phyloP scores from a whole-genome alignment of 2,113 vertebrate species.

The Thryonomys swinderianus region DNA sequence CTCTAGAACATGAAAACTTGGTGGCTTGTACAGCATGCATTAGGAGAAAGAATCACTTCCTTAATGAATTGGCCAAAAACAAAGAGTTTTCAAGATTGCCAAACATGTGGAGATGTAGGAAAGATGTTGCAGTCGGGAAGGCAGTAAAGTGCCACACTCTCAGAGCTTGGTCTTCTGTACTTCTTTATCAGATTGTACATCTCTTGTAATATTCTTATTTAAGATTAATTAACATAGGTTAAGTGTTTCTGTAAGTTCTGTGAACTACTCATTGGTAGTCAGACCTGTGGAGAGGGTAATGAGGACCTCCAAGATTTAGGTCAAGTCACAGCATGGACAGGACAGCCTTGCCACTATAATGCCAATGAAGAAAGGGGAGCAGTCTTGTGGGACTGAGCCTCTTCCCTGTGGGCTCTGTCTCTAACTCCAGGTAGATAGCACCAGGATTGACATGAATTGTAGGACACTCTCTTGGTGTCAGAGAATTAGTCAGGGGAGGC shows the following conservation, averaged over 20 bases:
- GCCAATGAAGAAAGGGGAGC: neutral
- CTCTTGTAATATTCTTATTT: neutral
- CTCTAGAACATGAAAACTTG: neutral
- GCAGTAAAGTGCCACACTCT: too few relatives aligned
- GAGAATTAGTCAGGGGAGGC: neutral
- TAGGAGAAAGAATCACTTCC: neutral
- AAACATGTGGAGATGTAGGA: neutral
- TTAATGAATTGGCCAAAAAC: neutral
- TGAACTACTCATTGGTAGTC: neutral
- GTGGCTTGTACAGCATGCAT: neutral
- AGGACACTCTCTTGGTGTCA: neutral
- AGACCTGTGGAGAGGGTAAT: too few relatives aligned
- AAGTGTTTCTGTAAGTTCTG: neutral
- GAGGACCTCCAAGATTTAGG: neutral
- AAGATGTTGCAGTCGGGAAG: neutral
- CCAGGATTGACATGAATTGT: neutral
- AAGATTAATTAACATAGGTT: neutral
- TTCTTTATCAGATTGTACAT: neutral
- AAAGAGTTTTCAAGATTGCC: neutral
- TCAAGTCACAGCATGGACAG: neutral
- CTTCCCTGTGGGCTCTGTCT: neutral
- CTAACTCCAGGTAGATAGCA: neutral
- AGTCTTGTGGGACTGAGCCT: neutral
- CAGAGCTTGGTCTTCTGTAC: neutral
- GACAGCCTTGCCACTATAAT: neutral